Evolutionary conservation across 1,140 invertebrate species (phyloP), one percentile per base, ranked within the genome.

Genomic region (Acromyrmex heyeri): DNA sequence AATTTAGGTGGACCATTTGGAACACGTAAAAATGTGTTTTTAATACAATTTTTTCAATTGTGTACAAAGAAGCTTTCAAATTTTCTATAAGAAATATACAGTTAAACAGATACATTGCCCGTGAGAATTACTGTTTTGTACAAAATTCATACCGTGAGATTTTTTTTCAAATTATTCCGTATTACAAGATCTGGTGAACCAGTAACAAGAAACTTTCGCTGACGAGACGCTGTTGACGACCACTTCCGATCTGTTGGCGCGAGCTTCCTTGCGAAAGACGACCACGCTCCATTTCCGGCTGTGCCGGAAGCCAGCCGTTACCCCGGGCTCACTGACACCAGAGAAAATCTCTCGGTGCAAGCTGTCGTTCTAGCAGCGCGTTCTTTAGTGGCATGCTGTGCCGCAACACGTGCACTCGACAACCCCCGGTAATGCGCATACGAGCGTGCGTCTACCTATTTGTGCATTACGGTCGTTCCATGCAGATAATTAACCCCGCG

Each of bases 341-440:
- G 79, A 83, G 79, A 83, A 73, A 83, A 83, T 83, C 79, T 83
- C 79, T 82, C 38, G 67, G 55, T 61, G 79, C 79, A 82, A 82
- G 53, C 67, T 83, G 79, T 75, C 79, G 53, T 82, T 50, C 38
- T 21, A 34, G 62, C 62, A 18, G 38, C 24, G 18, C 79, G 67
- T 82, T 73, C 79, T 82, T 82, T 34, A 61, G 38, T 24, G 50
- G 55, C 30, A 57, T n/a, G 24, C 53, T 21, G 55, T 53, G 18
- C 50, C 50, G 65, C 53, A 30, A 24, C 79, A 70, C 38, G 79
- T 75, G 79, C 79, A 83, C 44, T 59, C 70, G 78, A 81, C 78
- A 70, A 57, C 3, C 65, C 18, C 18, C 64, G 24, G 69, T 83
- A 83, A 83, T 83, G 79, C 57, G 69, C 79, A 21, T 30, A 48